phyloP scores from a whole-genome alignment of 2,113 vertebrate species.

The Psephotus haematonotus region DNA sequence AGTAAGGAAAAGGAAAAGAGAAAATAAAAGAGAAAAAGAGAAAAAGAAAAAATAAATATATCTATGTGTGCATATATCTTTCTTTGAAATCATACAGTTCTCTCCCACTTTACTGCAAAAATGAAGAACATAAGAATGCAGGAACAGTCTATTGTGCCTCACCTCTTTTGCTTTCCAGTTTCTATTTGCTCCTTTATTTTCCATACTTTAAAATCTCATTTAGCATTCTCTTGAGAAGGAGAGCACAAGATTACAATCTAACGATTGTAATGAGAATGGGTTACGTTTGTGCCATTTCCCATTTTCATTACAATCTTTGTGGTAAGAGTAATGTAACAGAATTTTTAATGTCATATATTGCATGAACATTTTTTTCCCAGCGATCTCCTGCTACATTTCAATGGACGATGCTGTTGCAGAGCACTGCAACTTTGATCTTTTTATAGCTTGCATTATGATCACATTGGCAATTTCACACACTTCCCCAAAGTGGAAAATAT shows the following conservation, averaged over 20 bases:
- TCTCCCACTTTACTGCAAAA: conserved; percentile 39
- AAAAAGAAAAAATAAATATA: background rate
- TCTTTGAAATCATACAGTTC: conserved; percentile 19
- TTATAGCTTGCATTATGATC: conserved; percentile 72
- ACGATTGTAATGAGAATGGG: conserved; percentile 82
- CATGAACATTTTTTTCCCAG: conserved; percentile 66
- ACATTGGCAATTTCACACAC: conserved; percentile 71
- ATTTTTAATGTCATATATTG: conserved; percentile 82
- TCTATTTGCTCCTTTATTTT: conserved; percentile 78
- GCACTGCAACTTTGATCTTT: conserved; percentile 76
- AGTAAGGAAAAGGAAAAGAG: background rate
- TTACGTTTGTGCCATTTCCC: conserved; percentile 81
- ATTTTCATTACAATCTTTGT: conserved; percentile 83
- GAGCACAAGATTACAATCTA: conserved; percentile 82
- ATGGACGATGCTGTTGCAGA: conserved; percentile 44
- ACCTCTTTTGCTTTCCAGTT: conserved; percentile 76
- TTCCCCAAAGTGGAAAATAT: conserved; percentile 73
- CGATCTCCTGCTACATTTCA: conserved; percentile 60
- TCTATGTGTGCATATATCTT: background rate
- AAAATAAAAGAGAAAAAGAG: background rate
- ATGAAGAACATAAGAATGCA: conserved; percentile 50
- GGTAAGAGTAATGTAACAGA: conserved; percentile 82
- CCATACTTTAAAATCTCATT: conserved; percentile 84
- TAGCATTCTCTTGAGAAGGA: conserved; percentile 79
- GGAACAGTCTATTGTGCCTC: conserved; percentile 71